Conservation (phyloP, 1,140 invertebrate species). For the Dendroctonus ponderosae region DNA sequence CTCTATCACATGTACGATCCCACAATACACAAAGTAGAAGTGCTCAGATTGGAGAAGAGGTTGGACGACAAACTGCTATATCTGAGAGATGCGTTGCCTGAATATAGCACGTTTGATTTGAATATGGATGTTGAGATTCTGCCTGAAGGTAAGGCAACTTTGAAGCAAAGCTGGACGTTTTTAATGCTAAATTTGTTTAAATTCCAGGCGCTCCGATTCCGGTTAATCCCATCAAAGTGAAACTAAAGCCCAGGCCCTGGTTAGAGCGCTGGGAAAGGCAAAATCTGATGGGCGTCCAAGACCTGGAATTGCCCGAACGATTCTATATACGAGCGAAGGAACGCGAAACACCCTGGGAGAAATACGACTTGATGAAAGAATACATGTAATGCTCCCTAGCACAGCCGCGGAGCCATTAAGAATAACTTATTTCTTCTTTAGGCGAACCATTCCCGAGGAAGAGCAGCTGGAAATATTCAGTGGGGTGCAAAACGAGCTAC, state of each 20-base stretch:
- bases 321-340: conserved; percentile 59
- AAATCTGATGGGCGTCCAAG: conserved; percentile 74
- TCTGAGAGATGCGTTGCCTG: conserved; percentile 86
- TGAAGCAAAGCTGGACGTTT: not conserved
- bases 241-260: conserved; percentile 86
- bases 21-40: conserved; percentile 84
- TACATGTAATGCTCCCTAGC: conserved; percentile 66
- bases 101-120: conserved; percentile 91
- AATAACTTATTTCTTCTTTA: conserved; percentile 48
- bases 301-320: conserved; percentile 62
- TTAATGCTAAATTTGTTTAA: not conserved
- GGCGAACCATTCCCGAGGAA: conserved; percentile 79
- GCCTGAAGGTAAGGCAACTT: conserved; percentile 60
- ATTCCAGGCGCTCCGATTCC: conserved; percentile 65
- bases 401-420: not conserved
- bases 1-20: conserved; percentile 94
- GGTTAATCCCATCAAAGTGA: conserved; percentile 81
- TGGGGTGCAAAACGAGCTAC: conserved; percentile 77
- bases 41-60: conserved; percentile 87
- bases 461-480: conserved; percentile 82
- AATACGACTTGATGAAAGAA: conserved; percentile 91
- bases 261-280: conserved; percentile 78
- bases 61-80: conserved; percentile 89
- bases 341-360: conserved; percentile 75
- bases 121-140: conserved; percentile 86